These are phyloP conservation scores for Halcyon leucocephala DNA, from an alignment of 2,797 vertebrate species.

Conservation along the genomic window DNA sequence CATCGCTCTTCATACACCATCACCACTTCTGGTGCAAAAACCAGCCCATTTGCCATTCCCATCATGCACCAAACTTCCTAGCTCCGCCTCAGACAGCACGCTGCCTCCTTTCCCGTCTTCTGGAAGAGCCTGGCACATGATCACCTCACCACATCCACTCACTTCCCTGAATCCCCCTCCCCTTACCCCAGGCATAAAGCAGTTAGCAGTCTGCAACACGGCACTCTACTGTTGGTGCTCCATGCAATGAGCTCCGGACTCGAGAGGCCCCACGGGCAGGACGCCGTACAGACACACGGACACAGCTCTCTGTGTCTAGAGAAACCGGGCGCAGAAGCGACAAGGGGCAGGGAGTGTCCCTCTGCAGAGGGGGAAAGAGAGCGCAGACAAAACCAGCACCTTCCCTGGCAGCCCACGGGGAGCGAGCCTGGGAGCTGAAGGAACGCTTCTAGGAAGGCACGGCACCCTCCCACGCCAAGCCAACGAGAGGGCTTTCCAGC, in stretches of 20 bases:
- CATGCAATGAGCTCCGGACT: rapidly evolving
- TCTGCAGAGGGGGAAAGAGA: too few relatives aligned
- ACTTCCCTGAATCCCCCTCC: neutral
- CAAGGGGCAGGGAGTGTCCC: rapidly evolving
- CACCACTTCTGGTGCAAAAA: neutral
- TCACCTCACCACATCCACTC: rapidly evolving
- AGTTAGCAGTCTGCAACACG: neutral
- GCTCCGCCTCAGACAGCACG: neutral
- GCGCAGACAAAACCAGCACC: neutral
- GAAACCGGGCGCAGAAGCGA: neutral
- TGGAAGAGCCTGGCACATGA: neutral
- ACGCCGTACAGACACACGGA: neutral
- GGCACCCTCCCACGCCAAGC: neutral
- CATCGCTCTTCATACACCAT: neutral
- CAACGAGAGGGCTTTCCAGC: rapidly evolving
- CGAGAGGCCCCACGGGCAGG: rapidly evolving
- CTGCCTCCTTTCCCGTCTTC: neutral
- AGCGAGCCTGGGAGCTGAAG: too few relatives aligned
- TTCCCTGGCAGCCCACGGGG: too few relatives aligned
- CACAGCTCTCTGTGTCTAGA: neutral
- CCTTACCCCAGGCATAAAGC: neutral
- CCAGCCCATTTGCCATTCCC: neutral
- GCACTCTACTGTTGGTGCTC: neutral
- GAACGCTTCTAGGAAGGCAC: too few relatives aligned
- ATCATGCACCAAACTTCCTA: rapidly evolving